A percentile compares a stretch with the other conserved stretches of the same genome.
Evolutionary conservation across 2,797 vertebrate genomes (phyloP).

Genomic region (Notamacropus eugenii): DNA sequence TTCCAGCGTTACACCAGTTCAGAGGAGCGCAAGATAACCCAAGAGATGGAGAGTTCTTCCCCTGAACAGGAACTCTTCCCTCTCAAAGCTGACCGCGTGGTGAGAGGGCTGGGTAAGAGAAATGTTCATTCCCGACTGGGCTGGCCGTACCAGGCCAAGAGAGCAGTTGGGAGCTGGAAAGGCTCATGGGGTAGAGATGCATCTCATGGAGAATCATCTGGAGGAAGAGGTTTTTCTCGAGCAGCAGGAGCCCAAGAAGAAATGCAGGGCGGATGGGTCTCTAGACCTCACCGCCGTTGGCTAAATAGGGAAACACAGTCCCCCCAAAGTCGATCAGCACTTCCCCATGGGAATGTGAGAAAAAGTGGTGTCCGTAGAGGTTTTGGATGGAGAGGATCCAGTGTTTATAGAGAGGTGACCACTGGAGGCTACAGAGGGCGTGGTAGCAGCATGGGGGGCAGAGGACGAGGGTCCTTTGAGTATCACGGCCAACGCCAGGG

Average conservation of each 20-base stretch:
- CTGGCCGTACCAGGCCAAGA: background rate
- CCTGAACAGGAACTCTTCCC: background rate
- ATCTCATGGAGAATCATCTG: too few relatives aligned
- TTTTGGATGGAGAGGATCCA: background rate
- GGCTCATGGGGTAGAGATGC: background rate
- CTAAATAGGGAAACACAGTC: accelerated
- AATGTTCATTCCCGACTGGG: background rate
- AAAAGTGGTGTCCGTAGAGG: background rate
- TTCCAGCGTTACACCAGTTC: accelerated
- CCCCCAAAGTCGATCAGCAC: accelerated
- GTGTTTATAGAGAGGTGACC: too few relatives aligned
- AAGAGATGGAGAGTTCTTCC: background rate
- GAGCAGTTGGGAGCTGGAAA: background rate
- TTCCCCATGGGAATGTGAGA: background rate
- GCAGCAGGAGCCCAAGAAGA: background rate
- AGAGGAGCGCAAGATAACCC: background rate
- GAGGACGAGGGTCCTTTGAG: too few relatives aligned
- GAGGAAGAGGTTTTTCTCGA: too few relatives aligned
- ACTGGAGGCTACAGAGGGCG: too few relatives aligned
- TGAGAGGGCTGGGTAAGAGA: background rate
- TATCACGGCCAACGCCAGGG: accelerated
- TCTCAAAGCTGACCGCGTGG: background rate
- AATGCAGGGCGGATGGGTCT: background rate
- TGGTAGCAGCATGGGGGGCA: too few relatives aligned
- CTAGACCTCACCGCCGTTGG: accelerated